Percentiles rank a stretch among this genome's conserved stretches.
These are phyloP conservation scores for Epistrophe grossulariae DNA, from an alignment of 2,888 invertebrate genomes.

Conservation along the genomic window DNA sequence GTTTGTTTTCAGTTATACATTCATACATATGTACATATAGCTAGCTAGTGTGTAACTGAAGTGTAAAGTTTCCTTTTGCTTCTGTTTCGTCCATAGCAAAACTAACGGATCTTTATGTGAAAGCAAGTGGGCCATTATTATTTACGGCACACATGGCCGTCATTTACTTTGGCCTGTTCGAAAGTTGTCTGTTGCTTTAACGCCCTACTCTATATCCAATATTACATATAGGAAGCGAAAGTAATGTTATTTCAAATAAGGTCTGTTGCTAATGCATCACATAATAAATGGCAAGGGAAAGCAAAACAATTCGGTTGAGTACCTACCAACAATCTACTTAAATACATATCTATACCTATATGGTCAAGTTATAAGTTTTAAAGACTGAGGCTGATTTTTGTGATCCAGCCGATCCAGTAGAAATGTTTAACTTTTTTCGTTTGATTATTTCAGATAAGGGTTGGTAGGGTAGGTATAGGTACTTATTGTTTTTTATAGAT, in stretches of 20 bases:
- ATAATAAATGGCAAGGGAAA: slow-evolving; percentile 59
- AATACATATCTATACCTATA: background rate
- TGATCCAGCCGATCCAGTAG: background rate
- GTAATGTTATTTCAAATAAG: slow-evolving; percentile 71
- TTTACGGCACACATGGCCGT: slow-evolving; percentile 74
- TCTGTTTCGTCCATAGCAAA: slow-evolving; percentile 42
- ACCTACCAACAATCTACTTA: background rate
- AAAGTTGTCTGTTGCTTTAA: slow-evolving; percentile 72
- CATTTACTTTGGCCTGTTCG: slow-evolving; percentile 60
- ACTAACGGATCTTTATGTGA: slow-evolving; percentile 73
- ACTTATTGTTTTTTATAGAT: too few relatives aligned
- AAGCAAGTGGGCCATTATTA: slow-evolving; percentile 75
- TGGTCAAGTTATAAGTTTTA: slow-evolving; percentile 51
- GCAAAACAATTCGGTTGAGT: slow-evolving; percentile 64
- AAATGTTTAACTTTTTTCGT: too few relatives aligned
- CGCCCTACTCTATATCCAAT: slow-evolving; percentile 37
- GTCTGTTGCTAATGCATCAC: slow-evolving; percentile 73
- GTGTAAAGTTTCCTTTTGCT: slow-evolving; percentile 47
- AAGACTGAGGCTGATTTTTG: slow-evolving; percentile 36
- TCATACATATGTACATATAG: background rate
- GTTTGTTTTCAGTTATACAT: background rate
- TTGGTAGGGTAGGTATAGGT: too few relatives aligned
- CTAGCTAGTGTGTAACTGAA: slow-evolving; percentile 48
- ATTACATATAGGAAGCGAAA: slow-evolving; percentile 57
- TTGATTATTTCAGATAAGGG: too few relatives aligned